Base-by-base conservation (phyloP, 2,888 invertebrate genomes). In the Hemicrepidius hirtus region DNA sequence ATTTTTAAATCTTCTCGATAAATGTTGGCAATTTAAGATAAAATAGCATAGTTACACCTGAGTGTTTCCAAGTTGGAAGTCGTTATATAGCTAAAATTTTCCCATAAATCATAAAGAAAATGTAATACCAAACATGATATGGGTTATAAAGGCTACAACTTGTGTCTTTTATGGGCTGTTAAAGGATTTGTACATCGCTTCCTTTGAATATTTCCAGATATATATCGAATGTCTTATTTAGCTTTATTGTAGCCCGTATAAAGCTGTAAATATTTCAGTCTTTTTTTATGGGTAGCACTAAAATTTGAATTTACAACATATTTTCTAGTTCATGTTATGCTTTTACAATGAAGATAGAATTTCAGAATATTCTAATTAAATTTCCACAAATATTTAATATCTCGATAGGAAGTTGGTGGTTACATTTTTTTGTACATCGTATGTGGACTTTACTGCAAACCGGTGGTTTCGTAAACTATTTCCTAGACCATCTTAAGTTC, bases 201-300 rank as follows among this genome's bases (percentile, higher is more conserved):
- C 35, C 59, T 46, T 37, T 59, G 57, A 59, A 67, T 67, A 67
- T 59, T 59, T 67, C 49, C 28, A 28, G 67, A 67, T 41, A 67
- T 59, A 67, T 49, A 59, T 67, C 59, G 67, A 59, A 67, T 67
- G 44, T 67, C 67, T 57, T 67, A 67, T 67, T 67, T 60, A 60
- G 40, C 60, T 37, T 60, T 60, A 60, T 60, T 40, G 60, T 60
- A 18, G 13, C 21, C 20, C 41, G 41, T 13, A 41, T 37, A 60
- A 60, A 60, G 41, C 40, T 24, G 60, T 41, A 41, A 60, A 60
- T 40, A 60, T 41, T 10, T 24, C 40, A 57, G 13, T 7, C 13
- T 57, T 49, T 57, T n/a, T 57, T 57, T 57, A 57, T 57, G 57
- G 24, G 16, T 2, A 12, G n/a, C 28, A 3, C 28, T 28, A n/a